A percentile compares a stretch with the other conserved stretches of the same genome.
These are phyloP conservation scores for Chrysopilus asiliformis DNA, from an alignment of 2,888 invertebrate species.

Conservation along the genomic window DNA sequence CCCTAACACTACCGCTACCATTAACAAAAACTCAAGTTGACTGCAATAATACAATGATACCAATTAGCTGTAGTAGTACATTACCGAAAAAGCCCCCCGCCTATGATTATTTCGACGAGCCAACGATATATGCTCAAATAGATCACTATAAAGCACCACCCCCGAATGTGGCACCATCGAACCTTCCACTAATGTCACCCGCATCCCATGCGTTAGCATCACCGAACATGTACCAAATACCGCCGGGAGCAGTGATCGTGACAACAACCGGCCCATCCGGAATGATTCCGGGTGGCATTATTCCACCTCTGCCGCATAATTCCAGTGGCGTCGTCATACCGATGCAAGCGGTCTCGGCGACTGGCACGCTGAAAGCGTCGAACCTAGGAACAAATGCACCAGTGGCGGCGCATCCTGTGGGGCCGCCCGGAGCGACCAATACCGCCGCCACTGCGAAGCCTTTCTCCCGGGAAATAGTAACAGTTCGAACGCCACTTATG, in stretches of 20 bases:
- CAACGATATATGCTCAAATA: conserved; percentile 62
- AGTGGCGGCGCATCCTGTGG: conserved; percentile 3
- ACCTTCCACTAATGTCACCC: conserved; percentile 37
- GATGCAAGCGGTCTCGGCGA: conserved; percentile 3
- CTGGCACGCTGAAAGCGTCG: no score
- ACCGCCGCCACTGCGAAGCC: conserved; percentile 26
- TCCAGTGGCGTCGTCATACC: conserved; percentile 2
- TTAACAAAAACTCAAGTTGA: conserved; percentile 19
- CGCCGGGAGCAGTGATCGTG: conserved; percentile 1
- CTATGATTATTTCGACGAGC: conserved; percentile 43
- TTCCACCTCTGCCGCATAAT: no score
- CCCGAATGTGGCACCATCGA: conserved; percentile 28
- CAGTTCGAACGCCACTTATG: conserved; percentile 52
- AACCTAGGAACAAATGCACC: no score
- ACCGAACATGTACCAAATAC: conserved; percentile 2
- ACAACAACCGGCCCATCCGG: neutral
- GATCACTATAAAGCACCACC: conserved; percentile 45
- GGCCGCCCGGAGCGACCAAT: neutral
- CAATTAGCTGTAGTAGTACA: conserved; percentile 11
- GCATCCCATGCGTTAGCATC: conserved; percentile 30
- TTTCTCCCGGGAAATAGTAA: conserved; percentile 47
- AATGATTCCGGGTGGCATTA: no score
- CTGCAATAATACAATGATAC: conserved; percentile 13
- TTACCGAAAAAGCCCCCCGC: conserved; percentile 14
- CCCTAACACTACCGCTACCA: conserved; percentile 22